Conservation (phyloP, 1,140 invertebrate species). For the Nasonia giraulti region DNA sequence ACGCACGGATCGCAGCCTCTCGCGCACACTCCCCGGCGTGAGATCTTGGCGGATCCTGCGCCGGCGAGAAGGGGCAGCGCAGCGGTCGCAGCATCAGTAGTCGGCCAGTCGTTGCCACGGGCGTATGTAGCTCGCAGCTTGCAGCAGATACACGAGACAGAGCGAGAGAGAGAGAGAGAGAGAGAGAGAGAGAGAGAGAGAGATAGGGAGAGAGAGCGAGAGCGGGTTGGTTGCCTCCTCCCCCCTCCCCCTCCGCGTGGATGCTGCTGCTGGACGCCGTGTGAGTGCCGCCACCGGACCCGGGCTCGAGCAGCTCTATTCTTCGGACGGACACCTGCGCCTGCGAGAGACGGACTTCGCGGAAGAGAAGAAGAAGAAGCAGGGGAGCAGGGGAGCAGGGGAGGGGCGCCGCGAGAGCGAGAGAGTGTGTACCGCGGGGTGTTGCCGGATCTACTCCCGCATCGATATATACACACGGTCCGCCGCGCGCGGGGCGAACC, state of each 20-base stretch:
- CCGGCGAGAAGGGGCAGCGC: conserved; percentile 49
- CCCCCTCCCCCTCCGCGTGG: background rate
- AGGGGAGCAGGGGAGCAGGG: background rate
- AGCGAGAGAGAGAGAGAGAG: background rate
- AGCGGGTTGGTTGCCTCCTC: background rate
- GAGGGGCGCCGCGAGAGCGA: background rate
- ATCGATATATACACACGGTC: background rate
- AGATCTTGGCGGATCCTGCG: conserved; percentile 58
- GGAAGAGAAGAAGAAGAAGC: background rate
- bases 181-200: conserved; percentile 16
- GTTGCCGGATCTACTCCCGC: background rate
- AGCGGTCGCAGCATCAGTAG: conserved; percentile 57
- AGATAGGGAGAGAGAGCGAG: background rate
- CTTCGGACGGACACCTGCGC: background rate
- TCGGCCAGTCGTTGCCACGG: conserved; percentile 70
- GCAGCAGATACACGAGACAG: background rate
- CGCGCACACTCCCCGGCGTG: conserved; percentile 1
- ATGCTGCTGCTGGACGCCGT: background rate
- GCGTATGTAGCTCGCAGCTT: conserved; percentile 62
- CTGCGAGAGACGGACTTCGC: background rate
- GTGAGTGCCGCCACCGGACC: background rate
- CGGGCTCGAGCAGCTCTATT: too few relatives aligned
- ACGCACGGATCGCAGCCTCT: background rate
- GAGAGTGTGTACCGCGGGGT: background rate
- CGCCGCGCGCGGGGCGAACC: background rate